These are phyloP conservation scores for Bugula neritina DNA, from an alignment of 2,888 invertebrate genomes.

Conservation along the genomic window DNA sequence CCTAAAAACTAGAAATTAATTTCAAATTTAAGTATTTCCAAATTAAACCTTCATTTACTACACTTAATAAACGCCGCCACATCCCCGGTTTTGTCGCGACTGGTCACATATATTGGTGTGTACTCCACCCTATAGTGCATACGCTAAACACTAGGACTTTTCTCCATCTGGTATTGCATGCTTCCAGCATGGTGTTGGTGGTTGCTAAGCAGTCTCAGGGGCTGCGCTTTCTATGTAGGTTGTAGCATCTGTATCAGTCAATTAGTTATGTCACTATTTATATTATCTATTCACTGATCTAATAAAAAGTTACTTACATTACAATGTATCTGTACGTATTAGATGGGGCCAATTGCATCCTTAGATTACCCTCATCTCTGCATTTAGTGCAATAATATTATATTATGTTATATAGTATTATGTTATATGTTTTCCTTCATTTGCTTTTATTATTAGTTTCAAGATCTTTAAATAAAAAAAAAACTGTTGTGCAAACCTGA, in stretches of 20 bases:
- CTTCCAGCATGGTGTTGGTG: conserved; percentile 40
- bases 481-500: no score
- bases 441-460: no score
- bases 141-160: conserved; percentile 24
- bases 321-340: conserved; percentile 43
- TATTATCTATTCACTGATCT: conserved; percentile 40
- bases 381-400: background rate
- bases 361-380: background rate
- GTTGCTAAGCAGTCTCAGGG: conserved; percentile 38
- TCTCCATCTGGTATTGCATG: conserved; percentile 41
- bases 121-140: conserved; percentile 37
- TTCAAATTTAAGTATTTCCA: no score
- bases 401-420: conserved; percentile 10
- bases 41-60: no score
- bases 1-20: no score
- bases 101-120: conserved; percentile 42
- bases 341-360: conserved; percentile 43
- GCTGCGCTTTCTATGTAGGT: conserved; percentile 38
- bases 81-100: no score
- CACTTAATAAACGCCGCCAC: no score
- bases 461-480: no score
- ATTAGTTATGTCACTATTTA: conserved; percentile 39
- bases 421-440: no score
- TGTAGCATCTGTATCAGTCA: conserved; percentile 40
- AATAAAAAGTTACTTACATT: conserved; percentile 38